phyloP scores from a whole-genome alignment of 1,140 invertebrate genomes.

The Drosophila bipectinata region DNA sequence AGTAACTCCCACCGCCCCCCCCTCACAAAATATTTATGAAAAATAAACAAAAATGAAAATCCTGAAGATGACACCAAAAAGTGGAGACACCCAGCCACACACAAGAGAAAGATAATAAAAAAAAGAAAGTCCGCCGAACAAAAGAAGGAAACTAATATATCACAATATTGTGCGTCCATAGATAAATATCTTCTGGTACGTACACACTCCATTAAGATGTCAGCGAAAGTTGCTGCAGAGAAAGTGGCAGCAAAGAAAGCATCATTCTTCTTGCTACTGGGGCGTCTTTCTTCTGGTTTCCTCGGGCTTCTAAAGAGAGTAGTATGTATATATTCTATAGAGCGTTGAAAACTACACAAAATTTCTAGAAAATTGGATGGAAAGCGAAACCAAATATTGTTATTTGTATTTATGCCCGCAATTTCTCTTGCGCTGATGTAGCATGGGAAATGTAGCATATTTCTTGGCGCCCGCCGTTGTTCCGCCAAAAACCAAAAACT shows the following conservation, averaged over 20 bases:
- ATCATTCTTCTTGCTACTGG: not conserved
- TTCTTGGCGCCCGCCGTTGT: conserved; percentile 14
- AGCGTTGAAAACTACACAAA: too few species aligned
- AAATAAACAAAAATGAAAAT: not conserved
- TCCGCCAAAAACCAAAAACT: conserved; percentile 28
- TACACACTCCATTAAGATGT: conserved; percentile 32
- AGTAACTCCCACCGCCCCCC: not conserved
- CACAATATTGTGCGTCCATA: conserved; percentile 40
- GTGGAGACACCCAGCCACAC: conserved; percentile 7
- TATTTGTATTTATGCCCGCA: not conserved
- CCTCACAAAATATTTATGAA: not conserved
- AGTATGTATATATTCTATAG: too few species aligned
- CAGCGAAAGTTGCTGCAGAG: conserved; percentile 3
- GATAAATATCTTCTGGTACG: conserved; percentile 33
- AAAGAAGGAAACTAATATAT: conserved; percentile 34
- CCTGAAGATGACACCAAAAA: conserved; percentile 15
- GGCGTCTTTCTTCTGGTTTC: too few species aligned
- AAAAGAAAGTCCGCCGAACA: conserved; percentile 4
- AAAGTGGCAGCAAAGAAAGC: conserved; percentile 9
- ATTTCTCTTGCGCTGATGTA: not conserved
- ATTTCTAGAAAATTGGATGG: not conserved
- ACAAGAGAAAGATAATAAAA: conserved; percentile 6
- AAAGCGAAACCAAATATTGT: not conserved
- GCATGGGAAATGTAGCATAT: conserved; percentile 29
- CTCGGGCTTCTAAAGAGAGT: too few species aligned